Evolutionary conservation across 2,113 vertebrate species (phyloP).

Genomic region (Cariama cristata): DNA sequence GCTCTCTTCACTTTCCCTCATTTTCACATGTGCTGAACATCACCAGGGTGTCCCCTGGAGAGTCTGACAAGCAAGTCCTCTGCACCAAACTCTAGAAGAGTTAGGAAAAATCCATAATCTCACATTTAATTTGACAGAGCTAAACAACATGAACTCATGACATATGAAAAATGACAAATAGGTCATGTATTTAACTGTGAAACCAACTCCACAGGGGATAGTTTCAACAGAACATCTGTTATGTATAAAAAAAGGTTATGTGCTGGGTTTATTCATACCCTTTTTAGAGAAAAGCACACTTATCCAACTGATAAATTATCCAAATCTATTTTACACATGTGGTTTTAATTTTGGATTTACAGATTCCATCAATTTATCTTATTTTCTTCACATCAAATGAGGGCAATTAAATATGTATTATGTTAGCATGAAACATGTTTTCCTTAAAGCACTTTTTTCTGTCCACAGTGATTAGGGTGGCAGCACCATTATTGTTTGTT

Average conservation of each 20-base stretch:
- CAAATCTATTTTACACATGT: neutral
- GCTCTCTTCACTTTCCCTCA: neutral
- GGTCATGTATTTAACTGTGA: neutral
- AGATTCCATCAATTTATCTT: neutral
- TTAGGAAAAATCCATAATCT: neutral
- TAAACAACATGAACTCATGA: neutral
- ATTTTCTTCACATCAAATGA: constrained; percentile 9
- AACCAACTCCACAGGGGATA: neutral
- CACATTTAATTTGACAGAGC: neutral
- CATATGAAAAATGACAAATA: constrained; percentile 34
- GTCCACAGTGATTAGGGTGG: neutral
- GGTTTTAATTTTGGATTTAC: neutral
- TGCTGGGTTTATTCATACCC: neutral
- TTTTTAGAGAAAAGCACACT: neutral
- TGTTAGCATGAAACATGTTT: neutral
- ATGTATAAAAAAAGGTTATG: neutral
- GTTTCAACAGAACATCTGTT: neutral
- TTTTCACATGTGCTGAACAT: neutral
- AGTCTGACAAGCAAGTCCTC: neutral
- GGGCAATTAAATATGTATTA: constrained; percentile 6
- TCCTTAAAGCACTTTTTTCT: neutral
- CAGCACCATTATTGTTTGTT: neutral
- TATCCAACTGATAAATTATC: neutral
- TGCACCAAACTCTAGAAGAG: neutral
- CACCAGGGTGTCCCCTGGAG: neutral